These are phyloP conservation scores for Parazoanthus darwini DNA, from an alignment of 92 coral and sea anemone species.

Conservation along the genomic window DNA sequence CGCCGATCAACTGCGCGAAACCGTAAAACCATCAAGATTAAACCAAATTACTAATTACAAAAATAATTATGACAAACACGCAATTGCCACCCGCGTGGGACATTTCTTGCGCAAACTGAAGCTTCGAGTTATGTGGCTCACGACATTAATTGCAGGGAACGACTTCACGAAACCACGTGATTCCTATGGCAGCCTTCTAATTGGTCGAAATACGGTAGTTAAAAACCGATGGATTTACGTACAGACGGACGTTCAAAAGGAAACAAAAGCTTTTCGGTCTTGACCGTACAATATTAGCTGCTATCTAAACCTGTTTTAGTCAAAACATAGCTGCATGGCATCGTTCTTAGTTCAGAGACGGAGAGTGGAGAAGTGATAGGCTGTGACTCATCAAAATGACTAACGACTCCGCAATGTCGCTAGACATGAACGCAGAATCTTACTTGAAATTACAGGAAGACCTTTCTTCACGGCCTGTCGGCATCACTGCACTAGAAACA, in stretches of 20 bases:
- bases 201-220: conserved; percentile 2
- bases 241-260: neutral
- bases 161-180: conserved; percentile 12
- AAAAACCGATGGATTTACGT: neutral
- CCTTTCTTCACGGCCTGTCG: conserved; percentile 28
- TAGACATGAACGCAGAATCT: conserved; percentile 25
- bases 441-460: neutral
- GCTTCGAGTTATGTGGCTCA: neutral
- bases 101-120: conserved; percentile 12
- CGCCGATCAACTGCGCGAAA: neutral
- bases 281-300: neutral
- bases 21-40: conserved; percentile 8
- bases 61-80: neutral
- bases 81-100: neutral
- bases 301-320: neutral
- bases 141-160: neutral
- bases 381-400: neutral
- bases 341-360: conserved; percentile 1
- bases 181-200: neutral
- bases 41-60: conserved; percentile 1
- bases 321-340: conserved; percentile 2
- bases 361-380: neutral
- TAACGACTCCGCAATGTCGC: neutral
- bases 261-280: conserved; percentile 22
- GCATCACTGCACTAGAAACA: conserved; percentile 32